Evolutionary conservation across 2,888 invertebrate species (phyloP).

Genomic region (Buathra laborator): DNA sequence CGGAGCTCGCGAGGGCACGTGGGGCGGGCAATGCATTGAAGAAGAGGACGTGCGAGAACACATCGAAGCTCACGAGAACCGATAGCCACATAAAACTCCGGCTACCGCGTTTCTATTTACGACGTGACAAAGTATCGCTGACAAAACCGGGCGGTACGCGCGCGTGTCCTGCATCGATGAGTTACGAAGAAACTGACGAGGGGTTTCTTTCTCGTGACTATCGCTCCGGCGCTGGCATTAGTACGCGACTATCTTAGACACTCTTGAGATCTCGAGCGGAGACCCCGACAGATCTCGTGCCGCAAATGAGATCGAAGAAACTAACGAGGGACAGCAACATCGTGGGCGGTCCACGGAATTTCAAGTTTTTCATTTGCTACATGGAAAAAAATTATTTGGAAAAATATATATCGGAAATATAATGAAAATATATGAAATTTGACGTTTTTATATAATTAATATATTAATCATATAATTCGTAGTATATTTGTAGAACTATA

Average conservation of each 20-base stretch:
- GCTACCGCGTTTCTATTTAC: not conserved
- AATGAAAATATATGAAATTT: no score
- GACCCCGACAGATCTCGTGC: not conserved
- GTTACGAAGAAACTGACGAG: conserved; percentile 1
- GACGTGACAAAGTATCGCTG: conserved; percentile 37
- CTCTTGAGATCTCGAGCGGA: conserved; percentile 17
- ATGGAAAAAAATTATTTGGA: no score
- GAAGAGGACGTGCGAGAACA: not conserved
- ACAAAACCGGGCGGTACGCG: conserved; percentile 31
- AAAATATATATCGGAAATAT: no score
- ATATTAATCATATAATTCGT: no score
- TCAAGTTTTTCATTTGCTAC: no score
- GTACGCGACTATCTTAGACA: not conserved
- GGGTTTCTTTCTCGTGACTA: conserved; percentile 14
- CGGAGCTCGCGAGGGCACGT: not conserved
- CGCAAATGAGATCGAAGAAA: not conserved
- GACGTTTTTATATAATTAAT: no score
- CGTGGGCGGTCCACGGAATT: conserved; percentile 24
- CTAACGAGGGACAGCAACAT: not conserved
- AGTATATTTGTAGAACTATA: no score
- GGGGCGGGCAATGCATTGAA: not conserved
- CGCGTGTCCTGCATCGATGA: conserved; percentile 53
- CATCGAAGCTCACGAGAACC: not conserved
- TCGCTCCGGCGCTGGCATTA: not conserved
- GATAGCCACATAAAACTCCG: not conserved